Percentiles rank a stretch among this genome's conserved stretches.
These are phyloP conservation scores for Arbacia lixula DNA, from an alignment of 53 echinoderm and acorn worm genomes.

Conservation along the genomic window DNA sequence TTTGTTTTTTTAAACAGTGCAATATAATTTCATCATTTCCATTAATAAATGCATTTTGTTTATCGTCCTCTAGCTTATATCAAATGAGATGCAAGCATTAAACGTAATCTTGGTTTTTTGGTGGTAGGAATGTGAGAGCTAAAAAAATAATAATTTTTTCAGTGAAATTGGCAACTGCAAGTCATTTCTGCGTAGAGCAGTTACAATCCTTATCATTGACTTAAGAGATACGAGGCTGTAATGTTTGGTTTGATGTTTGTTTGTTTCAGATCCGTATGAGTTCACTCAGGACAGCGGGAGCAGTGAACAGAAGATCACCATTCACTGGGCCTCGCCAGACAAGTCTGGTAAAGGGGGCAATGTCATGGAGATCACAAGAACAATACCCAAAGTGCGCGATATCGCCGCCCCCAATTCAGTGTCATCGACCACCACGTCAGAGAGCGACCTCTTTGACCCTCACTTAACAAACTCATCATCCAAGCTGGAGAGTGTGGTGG, in stretches of 20 bases:
- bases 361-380: constrained; percentile 90
- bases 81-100: neutral
- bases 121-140: too few species aligned
- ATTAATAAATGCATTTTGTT: too few species aligned
- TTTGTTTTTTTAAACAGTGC: too few species aligned
- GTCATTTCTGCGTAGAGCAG: too few species aligned
- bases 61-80: neutral
- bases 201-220: too few species aligned
- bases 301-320: constrained; percentile 92
- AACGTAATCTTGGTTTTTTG: too few species aligned
- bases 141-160: too few species aligned
- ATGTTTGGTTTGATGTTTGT: too few species aligned
- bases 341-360: constrained; percentile 79
- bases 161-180: neutral
- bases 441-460: constrained; percentile 93
- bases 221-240: too few species aligned
- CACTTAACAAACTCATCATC: constrained; percentile 71
- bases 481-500: constrained; percentile 39
- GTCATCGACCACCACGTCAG: constrained; percentile 79
- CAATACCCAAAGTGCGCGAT: constrained; percentile 82
- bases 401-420: constrained; percentile 85
- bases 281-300: constrained; percentile 80
- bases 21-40: too few species aligned
- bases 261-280: constrained; percentile 82
- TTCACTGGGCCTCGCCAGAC: constrained; percentile 89